phyloP scores from a whole-genome alignment of 2,797 vertebrate genomes.

The Sternarchorhynchus goeldii region DNA sequence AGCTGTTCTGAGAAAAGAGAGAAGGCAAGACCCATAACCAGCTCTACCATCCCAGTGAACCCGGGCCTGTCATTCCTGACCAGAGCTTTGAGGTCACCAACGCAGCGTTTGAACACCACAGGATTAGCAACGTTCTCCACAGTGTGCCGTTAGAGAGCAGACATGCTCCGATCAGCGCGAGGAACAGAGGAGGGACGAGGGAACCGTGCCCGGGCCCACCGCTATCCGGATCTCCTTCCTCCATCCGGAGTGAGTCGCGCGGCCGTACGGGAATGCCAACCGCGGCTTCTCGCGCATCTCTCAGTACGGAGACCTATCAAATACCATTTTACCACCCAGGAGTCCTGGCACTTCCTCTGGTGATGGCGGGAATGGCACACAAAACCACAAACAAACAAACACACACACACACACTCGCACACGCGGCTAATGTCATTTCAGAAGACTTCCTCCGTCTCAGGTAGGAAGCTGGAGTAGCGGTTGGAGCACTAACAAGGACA shows the following conservation, averaged over 20 bases:
- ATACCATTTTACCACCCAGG: neutral
- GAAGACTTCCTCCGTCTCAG: constrained; percentile 29
- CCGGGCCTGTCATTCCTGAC: too few species aligned
- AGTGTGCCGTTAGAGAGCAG: neutral
- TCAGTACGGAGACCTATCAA: constrained; percentile 8
- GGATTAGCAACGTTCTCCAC: constrained; percentile 3
- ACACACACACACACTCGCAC: neutral
- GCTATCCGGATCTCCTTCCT: neutral
- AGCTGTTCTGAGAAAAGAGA: too few species aligned
- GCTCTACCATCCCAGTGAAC: too few species aligned
- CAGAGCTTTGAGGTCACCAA: too few species aligned
- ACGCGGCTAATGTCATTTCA: constrained; percentile 44
- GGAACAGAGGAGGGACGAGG: neutral
- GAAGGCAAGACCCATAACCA: too few species aligned
- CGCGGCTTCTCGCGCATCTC: neutral
- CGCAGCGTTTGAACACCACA: neutral
- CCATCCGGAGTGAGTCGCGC: neutral
- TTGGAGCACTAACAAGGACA: constrained; percentile 37
- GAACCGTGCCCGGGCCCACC: neutral
- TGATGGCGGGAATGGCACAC: constrained; percentile 20
- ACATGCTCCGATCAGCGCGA: neutral
- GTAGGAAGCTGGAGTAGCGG: constrained; percentile 19
- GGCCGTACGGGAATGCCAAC: neutral
- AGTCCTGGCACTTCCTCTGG: constrained; percentile 46
- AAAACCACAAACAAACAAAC: constrained; percentile 8